Percentiles rank a stretch among this genome's conserved stretches.
Evolutionary conservation across 2,113 vertebrate species (phyloP).

Genomic region (Dissostichus mawsoni): DNA sequence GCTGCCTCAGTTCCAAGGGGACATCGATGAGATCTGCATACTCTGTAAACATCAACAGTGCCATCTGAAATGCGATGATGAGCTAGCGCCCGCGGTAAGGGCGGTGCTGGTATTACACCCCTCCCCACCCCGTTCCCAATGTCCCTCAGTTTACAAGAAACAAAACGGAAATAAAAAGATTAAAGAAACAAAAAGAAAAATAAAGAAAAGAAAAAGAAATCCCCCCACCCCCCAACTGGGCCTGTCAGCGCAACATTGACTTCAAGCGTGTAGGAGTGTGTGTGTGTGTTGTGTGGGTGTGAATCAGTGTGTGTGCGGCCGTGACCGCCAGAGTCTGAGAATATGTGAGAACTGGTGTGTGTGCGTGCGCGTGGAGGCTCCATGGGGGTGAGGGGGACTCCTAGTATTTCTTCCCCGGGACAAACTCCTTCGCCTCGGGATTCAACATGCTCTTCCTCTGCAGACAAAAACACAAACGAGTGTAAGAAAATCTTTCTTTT

Average conservation of each 20-base stretch:
- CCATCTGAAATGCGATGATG: slow-evolving; percentile 65
- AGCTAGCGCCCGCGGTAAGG: slow-evolving; percentile 61
- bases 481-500: not conserved
- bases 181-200: slow-evolving; percentile 60
- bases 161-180: slow-evolving; percentile 80
- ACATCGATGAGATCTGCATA: slow-evolving; percentile 26
- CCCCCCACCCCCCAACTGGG: slow-evolving; percentile 80
- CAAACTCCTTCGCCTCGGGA: slow-evolving; percentile 97
- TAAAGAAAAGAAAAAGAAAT: slow-evolving; percentile 59
- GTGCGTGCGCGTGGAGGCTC: slow-evolving; percentile 70
- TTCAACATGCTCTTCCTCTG: slow-evolving; percentile 99
- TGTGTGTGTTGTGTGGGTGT: slow-evolving; percentile 42
- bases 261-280: slow-evolving; percentile 64
- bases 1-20: slow-evolving; percentile 71
- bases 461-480: not conserved
- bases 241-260: slow-evolving; percentile 73
- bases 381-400: slow-evolving; percentile 81
- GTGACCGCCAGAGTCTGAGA: slow-evolving; percentile 82
- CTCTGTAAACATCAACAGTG: slow-evolving; percentile 40
- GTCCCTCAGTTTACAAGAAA: slow-evolving; percentile 82
- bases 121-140: slow-evolving; percentile 61
- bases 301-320: slow-evolving; percentile 72
- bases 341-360: slow-evolving; percentile 62
- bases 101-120: slow-evolving; percentile 70
- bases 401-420: slow-evolving; percentile 98